Evolutionary conservation across 1,140 invertebrate genomes (phyloP).

Genomic region (Rhopalosiphum padi): DNA sequence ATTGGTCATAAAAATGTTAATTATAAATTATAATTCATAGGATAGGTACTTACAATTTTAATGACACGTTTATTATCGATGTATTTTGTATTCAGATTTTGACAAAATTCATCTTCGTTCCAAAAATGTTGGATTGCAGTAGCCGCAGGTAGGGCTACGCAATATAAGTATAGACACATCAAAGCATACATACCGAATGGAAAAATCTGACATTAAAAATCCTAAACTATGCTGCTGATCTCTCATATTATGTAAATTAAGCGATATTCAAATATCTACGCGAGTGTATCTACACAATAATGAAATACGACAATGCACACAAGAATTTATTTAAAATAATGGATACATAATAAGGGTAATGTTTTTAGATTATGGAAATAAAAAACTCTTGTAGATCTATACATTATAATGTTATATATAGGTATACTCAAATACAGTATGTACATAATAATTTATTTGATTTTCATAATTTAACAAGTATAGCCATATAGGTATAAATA

Average conservation of each 20-base stretch:
- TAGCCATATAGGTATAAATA: no score
- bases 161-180: constrained; percentile 28
- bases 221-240: not conserved
- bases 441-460: no score
- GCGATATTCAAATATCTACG: constrained; percentile 13
- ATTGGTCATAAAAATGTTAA: no score
- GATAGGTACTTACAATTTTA: not conserved
- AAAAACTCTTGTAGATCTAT: not conserved
- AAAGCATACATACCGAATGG: constrained; percentile 45
- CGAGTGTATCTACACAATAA: not conserved
- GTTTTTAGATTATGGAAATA: constrained; percentile 27
- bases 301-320: not conserved
- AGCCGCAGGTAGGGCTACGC: not conserved
- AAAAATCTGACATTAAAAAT: constrained; percentile 10
- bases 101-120: constrained; percentile 33
- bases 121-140: constrained; percentile 5
- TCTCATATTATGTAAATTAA: constrained; percentile 35
- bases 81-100: not conserved
- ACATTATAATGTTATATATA: no score
- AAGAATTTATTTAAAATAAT: not conserved
- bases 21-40: no score
- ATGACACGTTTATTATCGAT: not conserved
- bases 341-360: not conserved
- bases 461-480: no score
- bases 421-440: no score